phyloP scores from a whole-genome alignment of 1,140 invertebrate species.

The Acyrthosiphon pisum region DNA sequence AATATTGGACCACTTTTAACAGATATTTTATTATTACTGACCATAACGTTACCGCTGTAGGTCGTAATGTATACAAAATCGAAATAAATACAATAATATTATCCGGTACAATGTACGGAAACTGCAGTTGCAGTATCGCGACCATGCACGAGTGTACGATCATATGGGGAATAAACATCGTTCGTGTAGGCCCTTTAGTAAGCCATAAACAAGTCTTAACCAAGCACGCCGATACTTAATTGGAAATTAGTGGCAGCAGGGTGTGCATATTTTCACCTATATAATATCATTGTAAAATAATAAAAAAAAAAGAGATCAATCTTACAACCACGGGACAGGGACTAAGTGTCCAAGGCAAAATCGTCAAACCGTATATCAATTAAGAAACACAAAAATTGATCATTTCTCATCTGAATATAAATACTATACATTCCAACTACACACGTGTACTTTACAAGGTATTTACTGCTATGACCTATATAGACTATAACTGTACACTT shows the following conservation, averaged over 20 bases:
- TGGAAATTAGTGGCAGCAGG: neutral
- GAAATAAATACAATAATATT: neutral
- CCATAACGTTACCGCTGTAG: neutral
- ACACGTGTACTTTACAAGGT: too few relatives aligned
- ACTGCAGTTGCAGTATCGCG: neutral
- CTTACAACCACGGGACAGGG: neutral
- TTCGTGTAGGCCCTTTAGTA: neutral
- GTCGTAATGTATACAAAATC: neutral
- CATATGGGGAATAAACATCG: neutral
- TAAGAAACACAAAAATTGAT: neutral
- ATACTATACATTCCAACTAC: neutral
- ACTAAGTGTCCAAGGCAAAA: too few relatives aligned
- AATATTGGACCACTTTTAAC: neutral
- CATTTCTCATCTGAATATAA: neutral
- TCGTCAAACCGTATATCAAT: neutral
- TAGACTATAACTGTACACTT: too few relatives aligned
- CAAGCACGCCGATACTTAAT: rapidly evolving
- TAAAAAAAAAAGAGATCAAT: neutral
- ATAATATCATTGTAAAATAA: neutral
- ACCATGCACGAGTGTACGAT: neutral
- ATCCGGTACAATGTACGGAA: neutral
- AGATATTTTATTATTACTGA: neutral
- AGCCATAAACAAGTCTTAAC: neutral
- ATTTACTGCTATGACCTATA: too few relatives aligned
- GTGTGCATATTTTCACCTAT: neutral